phyloP scores from a whole-genome alignment of 2,888 invertebrate species.

The Tachina fera region DNA sequence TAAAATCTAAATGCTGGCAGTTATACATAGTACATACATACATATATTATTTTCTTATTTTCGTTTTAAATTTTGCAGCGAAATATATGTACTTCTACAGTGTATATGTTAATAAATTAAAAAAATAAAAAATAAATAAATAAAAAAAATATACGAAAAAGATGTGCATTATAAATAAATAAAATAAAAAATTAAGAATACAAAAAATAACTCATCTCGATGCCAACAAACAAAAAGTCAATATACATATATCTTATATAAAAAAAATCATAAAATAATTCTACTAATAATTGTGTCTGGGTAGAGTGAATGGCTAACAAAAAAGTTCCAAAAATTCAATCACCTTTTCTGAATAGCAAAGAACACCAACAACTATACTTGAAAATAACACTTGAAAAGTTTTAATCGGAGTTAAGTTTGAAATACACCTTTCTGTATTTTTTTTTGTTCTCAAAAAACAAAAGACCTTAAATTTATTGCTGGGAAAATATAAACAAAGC shows the following conservation, averaged over 20 bases:
- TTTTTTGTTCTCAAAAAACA: neutral
- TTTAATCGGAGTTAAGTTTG: slow-evolving; percentile 19
- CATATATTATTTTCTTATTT: neutral
- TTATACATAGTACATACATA: neutral
- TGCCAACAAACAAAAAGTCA: slow-evolving; percentile 19
- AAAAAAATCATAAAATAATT: slow-evolving; percentile 17
- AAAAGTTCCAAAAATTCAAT: slow-evolving; percentile 1
- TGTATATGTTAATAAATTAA: neutral
- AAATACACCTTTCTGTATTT: slow-evolving; percentile 11
- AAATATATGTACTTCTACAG: neutral
- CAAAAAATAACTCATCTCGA: slow-evolving; percentile 20
- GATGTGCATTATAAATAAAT: slow-evolving; percentile 21
- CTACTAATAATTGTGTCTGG: slow-evolving; percentile 46
- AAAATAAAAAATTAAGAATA: slow-evolving; percentile 9
- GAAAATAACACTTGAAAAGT: too few relatives aligned
- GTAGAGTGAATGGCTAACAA: neutral
- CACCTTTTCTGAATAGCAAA: slow-evolving; percentile 4
- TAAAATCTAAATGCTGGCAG: neutral
- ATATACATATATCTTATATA: neutral
- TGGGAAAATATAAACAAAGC: slow-evolving; percentile 17
- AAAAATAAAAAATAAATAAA: neutral
- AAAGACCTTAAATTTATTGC: slow-evolving; percentile 30
- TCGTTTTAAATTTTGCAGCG: slow-evolving; percentile 14
- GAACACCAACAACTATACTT: slow-evolving; percentile 17
- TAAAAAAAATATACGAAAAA: neutral